Conservation (phyloP, 1,140 invertebrate species). For the Trissolcus basalis region DNA sequence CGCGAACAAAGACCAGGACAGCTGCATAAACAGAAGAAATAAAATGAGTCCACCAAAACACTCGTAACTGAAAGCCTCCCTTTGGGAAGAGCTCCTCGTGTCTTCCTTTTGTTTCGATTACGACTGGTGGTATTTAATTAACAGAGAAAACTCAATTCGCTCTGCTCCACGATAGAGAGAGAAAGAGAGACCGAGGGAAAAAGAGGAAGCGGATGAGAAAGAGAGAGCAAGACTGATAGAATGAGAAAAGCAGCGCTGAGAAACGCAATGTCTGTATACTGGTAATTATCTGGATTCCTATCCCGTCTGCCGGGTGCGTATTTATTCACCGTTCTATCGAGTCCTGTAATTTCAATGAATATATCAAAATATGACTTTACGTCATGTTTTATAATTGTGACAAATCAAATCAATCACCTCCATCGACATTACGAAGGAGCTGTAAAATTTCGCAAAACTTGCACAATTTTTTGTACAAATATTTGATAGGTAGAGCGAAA, state of each 20-base stretch:
- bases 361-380: constrained; percentile 29
- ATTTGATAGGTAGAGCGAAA: too few species aligned
- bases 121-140: constrained; percentile 56
- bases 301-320: constrained; percentile 3
- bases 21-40: constrained; percentile 43
- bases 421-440: too few species aligned
- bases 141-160: constrained; percentile 46
- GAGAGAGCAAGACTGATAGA: too few species aligned
- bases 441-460: too few species aligned
- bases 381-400: constrained; percentile 6
- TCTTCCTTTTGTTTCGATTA: constrained; percentile 51
- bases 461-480: too few species aligned
- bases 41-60: constrained; percentile 28
- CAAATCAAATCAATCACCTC: neutral
- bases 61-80: constrained; percentile 37
- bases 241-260: constrained; percentile 14
- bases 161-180: constrained; percentile 30
- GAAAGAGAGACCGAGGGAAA: neutral
- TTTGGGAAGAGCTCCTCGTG: constrained; percentile 26
- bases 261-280: constrained; percentile 17
- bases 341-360: constrained; percentile 28
- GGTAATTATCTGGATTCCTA: constrained; percentile 53
- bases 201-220: too few species aligned
- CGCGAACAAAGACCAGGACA: constrained; percentile 32
- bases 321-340: constrained; percentile 22